Evolutionary conservation across 1,140 invertebrate genomes (phyloP).

Genomic region (Phortica variegata): DNA sequence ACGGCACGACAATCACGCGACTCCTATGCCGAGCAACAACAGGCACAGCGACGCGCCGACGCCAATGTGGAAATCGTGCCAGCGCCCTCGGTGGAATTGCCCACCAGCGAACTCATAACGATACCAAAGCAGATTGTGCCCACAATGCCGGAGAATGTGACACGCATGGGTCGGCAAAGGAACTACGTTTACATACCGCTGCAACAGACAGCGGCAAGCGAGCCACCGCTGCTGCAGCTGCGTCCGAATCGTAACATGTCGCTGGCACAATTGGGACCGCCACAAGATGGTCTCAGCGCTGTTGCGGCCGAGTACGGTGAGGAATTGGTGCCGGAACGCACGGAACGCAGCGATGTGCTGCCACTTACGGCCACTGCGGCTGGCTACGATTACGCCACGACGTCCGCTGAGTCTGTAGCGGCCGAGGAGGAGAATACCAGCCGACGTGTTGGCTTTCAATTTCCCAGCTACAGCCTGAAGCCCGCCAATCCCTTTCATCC

Average conservation of each 20-base stretch:
- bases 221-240: constrained; percentile 25
- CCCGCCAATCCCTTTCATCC: constrained; percentile 47
- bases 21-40: neutral
- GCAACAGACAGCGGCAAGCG: constrained; percentile 15
- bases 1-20: constrained; percentile 28
- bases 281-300: constrained; percentile 31
- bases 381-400: no score
- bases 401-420: no score
- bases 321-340: constrained; percentile 31
- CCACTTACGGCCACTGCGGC: constrained; percentile 25
- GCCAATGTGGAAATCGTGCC: constrained; percentile 33
- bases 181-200: constrained; percentile 53
- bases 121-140: constrained; percentile 51
- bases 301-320: constrained; percentile 32
- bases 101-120: constrained; percentile 37
- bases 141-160: constrained; percentile 42
- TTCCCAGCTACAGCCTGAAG: constrained; percentile 51
- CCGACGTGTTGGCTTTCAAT: constrained; percentile 50
- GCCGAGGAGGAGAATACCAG: constrained; percentile 39
- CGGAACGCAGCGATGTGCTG: constrained; percentile 37
- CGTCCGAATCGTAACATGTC: constrained; percentile 39
- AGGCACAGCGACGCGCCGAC: constrained; percentile 40
- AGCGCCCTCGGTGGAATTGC: constrained; percentile 40
- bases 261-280: constrained; percentile 32
- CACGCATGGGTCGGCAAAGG: constrained; percentile 34